Conservation (phyloP, 2,113 vertebrate species). For the Anoplopoma fimbria region DNA sequence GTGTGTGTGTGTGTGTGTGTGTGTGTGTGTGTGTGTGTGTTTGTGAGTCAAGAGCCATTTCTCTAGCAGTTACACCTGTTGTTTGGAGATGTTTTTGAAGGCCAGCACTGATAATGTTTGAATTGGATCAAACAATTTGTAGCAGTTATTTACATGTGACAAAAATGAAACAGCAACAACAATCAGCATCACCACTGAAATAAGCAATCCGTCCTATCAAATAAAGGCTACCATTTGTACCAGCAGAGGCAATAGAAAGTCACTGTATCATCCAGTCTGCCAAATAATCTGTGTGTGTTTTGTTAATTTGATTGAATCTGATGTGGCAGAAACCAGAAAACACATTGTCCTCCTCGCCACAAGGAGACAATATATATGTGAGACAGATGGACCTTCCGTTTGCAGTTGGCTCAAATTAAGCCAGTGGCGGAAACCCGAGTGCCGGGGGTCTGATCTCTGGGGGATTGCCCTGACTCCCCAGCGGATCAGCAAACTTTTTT, state of each 20-base stretch:
- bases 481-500: too few relatives aligned
- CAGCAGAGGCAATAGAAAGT: background rate
- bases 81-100: background rate
- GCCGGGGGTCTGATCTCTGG: background rate
- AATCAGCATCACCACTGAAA: background rate
- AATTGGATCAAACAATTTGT: background rate
- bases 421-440: background rate
- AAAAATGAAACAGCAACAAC: background rate
- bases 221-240: background rate
- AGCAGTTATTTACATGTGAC: background rate
- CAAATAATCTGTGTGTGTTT: background rate
- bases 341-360: background rate
- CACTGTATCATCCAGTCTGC: background rate
- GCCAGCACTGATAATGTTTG: background rate
- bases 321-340: background rate
- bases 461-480: background rate
- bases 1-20: background rate
- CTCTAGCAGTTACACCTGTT: constrained; percentile 1
- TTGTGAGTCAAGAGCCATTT: constrained; percentile 3
- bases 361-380: background rate
- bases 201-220: background rate
- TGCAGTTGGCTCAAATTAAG: background rate
- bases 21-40: background rate
- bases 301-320: background rate
- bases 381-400: background rate